Evolutionary conservation across 2,888 invertebrate genomes (phyloP).

Genomic region (Anthophora plumipes): DNA sequence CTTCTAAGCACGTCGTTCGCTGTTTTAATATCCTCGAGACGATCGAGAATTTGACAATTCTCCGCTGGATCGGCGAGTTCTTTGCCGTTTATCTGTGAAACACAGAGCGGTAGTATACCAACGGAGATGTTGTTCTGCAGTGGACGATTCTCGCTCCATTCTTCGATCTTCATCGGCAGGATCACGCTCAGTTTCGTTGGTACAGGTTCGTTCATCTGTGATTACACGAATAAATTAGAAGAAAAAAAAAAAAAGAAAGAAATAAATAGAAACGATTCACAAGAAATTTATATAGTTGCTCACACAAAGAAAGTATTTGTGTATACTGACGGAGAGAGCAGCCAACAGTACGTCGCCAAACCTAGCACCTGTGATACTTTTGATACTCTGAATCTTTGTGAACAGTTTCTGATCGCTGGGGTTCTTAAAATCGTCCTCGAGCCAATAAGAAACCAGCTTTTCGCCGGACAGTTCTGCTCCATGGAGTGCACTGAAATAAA

Average conservation of each 20-base stretch:
- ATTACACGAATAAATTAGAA: not conserved
- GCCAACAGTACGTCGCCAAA: slow-evolving; percentile 85
- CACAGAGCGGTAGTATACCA: slow-evolving; percentile 85
- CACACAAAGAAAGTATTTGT: slow-evolving; percentile 81
- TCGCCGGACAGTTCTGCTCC: slow-evolving; percentile 84
- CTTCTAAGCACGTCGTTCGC: slow-evolving; percentile 81
- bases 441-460: slow-evolving; percentile 80
- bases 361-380: slow-evolving; percentile 77
- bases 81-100: slow-evolving; percentile 72
- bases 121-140: slow-evolving; percentile 86
- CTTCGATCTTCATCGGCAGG: slow-evolving; percentile 77
- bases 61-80: slow-evolving; percentile 25
- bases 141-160: slow-evolving; percentile 68
- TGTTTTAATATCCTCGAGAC: slow-evolving; percentile 80
- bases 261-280: too few relatives aligned
- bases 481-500: slow-evolving; percentile 82
- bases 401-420: slow-evolving; percentile 82
- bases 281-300: not conserved
- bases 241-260: too few relatives aligned
- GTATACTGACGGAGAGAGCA: slow-evolving; percentile 85
- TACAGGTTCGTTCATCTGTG: slow-evolving; percentile 65
- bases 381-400: slow-evolving; percentile 74
- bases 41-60: slow-evolving; percentile 65
- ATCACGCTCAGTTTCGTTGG: slow-evolving; percentile 78
- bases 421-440: slow-evolving; percentile 68